Conservation (phyloP, 2,888 invertebrate genomes). For the Eristalinus sepulchralis region DNA sequence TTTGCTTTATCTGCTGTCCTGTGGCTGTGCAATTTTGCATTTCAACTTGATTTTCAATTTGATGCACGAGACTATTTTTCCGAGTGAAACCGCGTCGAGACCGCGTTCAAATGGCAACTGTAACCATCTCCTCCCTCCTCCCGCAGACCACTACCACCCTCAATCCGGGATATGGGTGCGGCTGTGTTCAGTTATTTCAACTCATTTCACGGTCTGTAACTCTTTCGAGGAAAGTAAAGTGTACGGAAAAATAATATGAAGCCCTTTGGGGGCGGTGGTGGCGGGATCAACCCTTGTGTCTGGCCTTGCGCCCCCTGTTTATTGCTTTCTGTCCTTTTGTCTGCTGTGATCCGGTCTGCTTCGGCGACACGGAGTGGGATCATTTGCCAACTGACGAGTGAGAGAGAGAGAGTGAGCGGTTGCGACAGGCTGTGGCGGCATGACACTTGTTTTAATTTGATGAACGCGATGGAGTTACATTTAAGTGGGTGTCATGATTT, state of each 20-base stretch:
- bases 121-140: neutral
- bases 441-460: constrained; percentile 64
- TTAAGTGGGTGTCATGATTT: constrained; percentile 56
- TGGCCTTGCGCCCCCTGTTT: constrained; percentile 29
- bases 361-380: neutral
- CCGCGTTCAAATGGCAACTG: constrained; percentile 42
- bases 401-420: too few relatives aligned
- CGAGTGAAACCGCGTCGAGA: constrained; percentile 45
- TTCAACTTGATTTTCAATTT: constrained; percentile 71
- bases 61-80: constrained; percentile 43
- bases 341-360: neutral
- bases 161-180: constrained; percentile 34
- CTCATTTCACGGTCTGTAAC: constrained; percentile 69
- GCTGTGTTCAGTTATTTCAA: constrained; percentile 59
- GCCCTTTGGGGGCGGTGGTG: neutral
- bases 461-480: constrained; percentile 39
- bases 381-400: neutral
- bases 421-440: neutral
- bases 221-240: constrained; percentile 61
- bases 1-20: constrained; percentile 46
- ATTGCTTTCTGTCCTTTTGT: constrained; percentile 37
- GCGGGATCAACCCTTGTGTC: constrained; percentile 38
- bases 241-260: constrained; percentile 51
- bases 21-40: constrained; percentile 55
- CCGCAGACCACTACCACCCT: neutral